A percentile compares a stretch with the other conserved stretches of the same genome.
Evolutionary conservation across 2,888 invertebrate genomes (phyloP).

Genomic region (Rotaria macrura): DNA sequence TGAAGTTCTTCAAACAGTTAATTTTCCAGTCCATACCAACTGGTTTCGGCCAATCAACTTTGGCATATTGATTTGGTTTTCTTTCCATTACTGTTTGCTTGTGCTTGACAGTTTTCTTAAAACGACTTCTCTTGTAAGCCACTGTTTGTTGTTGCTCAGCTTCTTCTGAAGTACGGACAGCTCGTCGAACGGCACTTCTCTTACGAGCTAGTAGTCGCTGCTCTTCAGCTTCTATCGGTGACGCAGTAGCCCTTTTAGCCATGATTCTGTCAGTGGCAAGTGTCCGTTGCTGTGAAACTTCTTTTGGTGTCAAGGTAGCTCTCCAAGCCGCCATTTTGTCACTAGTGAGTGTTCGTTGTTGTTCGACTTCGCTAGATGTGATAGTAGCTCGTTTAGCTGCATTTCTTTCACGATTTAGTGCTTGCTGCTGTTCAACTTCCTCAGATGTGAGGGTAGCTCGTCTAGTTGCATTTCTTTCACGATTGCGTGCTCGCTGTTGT

Average conservation of each 20-base stretch:
- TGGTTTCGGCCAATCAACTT: neutral
- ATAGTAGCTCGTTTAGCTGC: too few relatives aligned
- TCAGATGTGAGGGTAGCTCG: too few relatives aligned
- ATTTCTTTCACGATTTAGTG: too few relatives aligned
- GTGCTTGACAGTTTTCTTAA: neutral
- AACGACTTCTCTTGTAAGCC: neutral
- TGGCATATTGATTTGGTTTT: neutral
- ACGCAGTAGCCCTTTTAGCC: neutral
- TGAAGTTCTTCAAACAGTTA: neutral
- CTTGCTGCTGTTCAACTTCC: too few relatives aligned
- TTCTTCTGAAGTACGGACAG: neutral
- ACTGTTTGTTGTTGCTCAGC: neutral
- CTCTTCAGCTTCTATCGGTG: neutral
- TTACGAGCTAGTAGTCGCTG: neutral
- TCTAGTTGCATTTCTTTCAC: too few relatives aligned
- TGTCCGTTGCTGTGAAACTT: neutral
- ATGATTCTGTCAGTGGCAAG: neutral
- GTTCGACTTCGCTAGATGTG: too few relatives aligned
- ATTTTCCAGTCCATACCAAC: neutral
- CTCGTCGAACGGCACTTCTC: neutral
- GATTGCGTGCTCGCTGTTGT: too few relatives aligned
- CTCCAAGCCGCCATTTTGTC: too few relatives aligned
- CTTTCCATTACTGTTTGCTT: neutral
- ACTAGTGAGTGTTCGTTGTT: too few relatives aligned
- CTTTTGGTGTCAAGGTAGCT: too few relatives aligned